Conservation (phyloP, 92 coral and sea anemone genomes). For the Galaxea fascicularis region DNA sequence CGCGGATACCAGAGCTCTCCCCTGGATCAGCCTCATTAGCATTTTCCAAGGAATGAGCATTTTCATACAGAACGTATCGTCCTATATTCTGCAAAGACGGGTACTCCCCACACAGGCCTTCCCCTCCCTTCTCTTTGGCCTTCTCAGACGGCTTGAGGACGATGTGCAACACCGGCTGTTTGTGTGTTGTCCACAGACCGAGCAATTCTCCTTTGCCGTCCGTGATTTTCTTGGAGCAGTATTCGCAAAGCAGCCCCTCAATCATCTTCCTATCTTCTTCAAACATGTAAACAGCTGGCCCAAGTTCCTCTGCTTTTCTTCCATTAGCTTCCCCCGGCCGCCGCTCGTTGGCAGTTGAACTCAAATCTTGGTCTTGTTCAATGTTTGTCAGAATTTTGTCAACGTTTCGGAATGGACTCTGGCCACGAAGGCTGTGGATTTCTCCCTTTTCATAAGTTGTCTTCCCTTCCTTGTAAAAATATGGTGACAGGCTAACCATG, state of each 20-base stretch:
- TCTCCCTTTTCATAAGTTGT: constrained; percentile 36
- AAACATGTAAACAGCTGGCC: constrained; percentile 16
- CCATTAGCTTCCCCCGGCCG: background rate
- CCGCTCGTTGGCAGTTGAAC: constrained; percentile 3
- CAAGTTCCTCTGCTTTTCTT: too few relatives aligned
- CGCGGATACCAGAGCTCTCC: background rate
- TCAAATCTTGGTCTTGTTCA: background rate
- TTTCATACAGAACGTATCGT: background rate
- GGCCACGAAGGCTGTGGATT: constrained; percentile 2
- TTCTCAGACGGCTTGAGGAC: background rate
- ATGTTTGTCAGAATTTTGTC: background rate
- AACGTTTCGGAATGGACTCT: constrained; percentile 42
- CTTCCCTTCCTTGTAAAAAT: constrained; percentile 55
- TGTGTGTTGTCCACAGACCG: constrained; percentile 70
- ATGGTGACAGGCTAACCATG: constrained; percentile 68
- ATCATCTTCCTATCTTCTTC: constrained; percentile 1
- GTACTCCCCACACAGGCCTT: background rate
- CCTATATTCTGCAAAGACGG: constrained; percentile 14
- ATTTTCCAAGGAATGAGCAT: background rate
- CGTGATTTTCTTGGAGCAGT: constrained; percentile 48
- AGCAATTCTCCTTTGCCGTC: constrained; percentile 66
- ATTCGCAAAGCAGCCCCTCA: background rate
- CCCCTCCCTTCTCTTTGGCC: background rate
- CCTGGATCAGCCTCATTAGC: background rate
- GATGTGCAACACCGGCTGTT: constrained; percentile 43